phyloP scores from a whole-genome alignment of 2,888 invertebrate species.

The Tachina lurida region DNA sequence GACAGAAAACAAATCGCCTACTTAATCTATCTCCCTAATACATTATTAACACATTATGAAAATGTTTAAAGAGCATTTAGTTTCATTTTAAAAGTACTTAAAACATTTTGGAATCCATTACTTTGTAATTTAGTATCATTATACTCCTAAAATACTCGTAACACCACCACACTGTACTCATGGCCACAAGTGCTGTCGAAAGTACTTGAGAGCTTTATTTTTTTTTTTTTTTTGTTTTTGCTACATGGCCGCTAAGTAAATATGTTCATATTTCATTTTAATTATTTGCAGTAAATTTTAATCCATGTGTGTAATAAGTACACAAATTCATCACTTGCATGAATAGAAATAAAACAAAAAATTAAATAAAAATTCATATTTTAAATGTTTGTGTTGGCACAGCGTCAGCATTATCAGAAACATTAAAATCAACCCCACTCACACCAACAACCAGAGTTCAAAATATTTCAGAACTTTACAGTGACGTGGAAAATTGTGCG shows the following conservation, averaged over 20 bases:
- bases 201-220: constrained; percentile 9
- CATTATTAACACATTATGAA: no score
- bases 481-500: background rate
- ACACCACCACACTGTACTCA: background rate
- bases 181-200: constrained; percentile 3
- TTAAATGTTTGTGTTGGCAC: constrained; percentile 13
- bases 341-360: constrained; percentile 1
- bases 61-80: no score
- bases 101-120: background rate
- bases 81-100: background rate
- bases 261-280: constrained; percentile 64
- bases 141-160: no score
- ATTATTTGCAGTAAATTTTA: constrained; percentile 62
- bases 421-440: background rate
- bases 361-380: background rate
- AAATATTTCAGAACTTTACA: background rate
- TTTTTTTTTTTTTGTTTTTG: constrained; percentile 6
- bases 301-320: constrained; percentile 6
- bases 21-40: no score
- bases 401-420: background rate
- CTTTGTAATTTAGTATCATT: background rate
- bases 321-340: constrained; percentile 4
- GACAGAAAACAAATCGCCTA: no score
- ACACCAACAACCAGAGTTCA: background rate
- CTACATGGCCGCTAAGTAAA: constrained; percentile 51